Evolutionary conservation across 2,888 invertebrate species (phyloP).

Genomic region (Pachliopta kotzebuea): DNA sequence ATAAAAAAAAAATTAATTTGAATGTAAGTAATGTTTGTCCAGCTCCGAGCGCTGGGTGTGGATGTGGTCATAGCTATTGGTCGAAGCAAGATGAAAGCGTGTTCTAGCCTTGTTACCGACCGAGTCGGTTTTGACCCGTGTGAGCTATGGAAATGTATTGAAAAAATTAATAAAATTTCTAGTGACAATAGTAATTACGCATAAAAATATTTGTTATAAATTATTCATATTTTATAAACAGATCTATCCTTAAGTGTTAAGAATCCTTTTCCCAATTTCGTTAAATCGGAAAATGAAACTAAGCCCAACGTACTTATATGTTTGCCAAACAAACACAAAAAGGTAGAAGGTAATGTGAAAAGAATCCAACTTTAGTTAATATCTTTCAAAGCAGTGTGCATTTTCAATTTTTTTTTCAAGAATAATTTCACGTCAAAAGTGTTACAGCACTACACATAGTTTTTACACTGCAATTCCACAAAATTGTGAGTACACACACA

Average conservation of each 20-base stretch:
- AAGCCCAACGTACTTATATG: too few relatives aligned
- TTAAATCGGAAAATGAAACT: too few relatives aligned
- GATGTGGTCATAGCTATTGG: constrained; percentile 8
- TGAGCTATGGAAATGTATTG: constrained; percentile 23
- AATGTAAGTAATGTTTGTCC: not conserved
- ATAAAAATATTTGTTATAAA: not conserved
- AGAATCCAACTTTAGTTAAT: not conserved
- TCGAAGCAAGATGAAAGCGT: constrained; percentile 18
- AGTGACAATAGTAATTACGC: constrained; percentile 7
- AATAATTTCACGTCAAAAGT: not conserved
- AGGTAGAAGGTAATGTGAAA: not conserved
- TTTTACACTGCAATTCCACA: not conserved
- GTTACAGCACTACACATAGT: not conserved
- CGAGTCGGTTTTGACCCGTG: constrained; percentile 24
- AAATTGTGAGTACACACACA: not conserved
- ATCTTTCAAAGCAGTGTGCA: not conserved
- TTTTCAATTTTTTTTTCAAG: not conserved
- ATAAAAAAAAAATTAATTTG: not conserved
- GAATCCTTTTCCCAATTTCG: not conserved
- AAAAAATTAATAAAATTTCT: constrained; percentile 17
- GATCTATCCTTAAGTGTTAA: not conserved
- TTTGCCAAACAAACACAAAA: too few relatives aligned
- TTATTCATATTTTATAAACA: not conserved
- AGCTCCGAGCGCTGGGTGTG: constrained; percentile 9
- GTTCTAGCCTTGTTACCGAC: constrained; percentile 23